phyloP scores from a whole-genome alignment of 2,113 vertebrate species.

The Abramis brama region DNA sequence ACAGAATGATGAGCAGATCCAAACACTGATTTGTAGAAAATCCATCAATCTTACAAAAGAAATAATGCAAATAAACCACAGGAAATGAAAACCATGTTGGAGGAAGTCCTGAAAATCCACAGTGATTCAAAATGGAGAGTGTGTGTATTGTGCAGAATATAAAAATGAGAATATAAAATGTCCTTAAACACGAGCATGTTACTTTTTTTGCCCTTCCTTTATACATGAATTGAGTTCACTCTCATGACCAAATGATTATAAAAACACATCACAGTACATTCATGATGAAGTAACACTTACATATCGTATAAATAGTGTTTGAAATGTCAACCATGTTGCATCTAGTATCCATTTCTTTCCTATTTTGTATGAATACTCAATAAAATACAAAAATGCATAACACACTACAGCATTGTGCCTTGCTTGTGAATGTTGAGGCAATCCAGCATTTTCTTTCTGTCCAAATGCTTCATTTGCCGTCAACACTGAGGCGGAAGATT shows the following conservation, averaged over 20 bases:
- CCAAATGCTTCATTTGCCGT: background rate
- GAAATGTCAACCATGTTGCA: background rate
- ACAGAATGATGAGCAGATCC: background rate
- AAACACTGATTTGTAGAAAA: background rate
- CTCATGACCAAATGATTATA: background rate
- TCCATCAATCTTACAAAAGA: background rate
- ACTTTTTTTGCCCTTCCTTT: background rate
- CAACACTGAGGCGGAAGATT: slow-evolving; percentile 11
- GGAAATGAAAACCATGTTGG: background rate
- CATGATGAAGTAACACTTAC: slow-evolving; percentile 31
- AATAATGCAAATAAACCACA: background rate
- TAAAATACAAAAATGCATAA: slow-evolving; percentile 17
- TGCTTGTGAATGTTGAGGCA: background rate
- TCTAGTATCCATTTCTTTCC: background rate
- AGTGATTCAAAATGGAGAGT: background rate
- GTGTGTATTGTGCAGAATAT: background rate
- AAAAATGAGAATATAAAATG: slow-evolving; percentile 14
- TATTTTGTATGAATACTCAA: background rate
- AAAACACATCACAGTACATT: slow-evolving; percentile 9
- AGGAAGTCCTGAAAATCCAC: background rate
- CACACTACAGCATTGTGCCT: background rate
- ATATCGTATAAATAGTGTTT: slow-evolving; percentile 30
- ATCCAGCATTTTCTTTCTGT: background rate
- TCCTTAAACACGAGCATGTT: background rate
- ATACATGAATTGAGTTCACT: background rate